phyloP scores from a whole-genome alignment of 1,140 invertebrate genomes.

The Anagrus nilaparvatae region DNA sequence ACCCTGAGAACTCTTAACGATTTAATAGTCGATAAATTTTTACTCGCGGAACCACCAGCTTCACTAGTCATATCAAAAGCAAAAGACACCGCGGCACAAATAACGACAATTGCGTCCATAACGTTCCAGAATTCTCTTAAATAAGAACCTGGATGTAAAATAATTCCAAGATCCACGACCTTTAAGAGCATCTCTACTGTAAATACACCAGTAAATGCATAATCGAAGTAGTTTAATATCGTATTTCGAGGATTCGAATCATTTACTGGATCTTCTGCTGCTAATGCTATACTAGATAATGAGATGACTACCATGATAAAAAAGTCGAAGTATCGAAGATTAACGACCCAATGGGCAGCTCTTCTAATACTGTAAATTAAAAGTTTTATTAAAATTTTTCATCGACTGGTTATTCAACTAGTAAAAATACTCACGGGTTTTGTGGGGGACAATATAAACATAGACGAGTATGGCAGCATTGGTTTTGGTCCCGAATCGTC shows the following conservation, averaged over 20 bases:
- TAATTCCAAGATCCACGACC: slow-evolving; percentile 92
- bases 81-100: slow-evolving; percentile 95
- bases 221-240: slow-evolving; percentile 96
- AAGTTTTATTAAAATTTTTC: no score
- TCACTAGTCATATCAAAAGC: slow-evolving; percentile 73
- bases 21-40: slow-evolving; percentile 98
- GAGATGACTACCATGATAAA: slow-evolving; percentile 99
- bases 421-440: slow-evolving; percentile 92
- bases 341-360: slow-evolving; percentile 95
- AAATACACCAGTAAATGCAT: slow-evolving; percentile 99
- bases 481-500: slow-evolving; percentile 93
- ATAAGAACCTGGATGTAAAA: slow-evolving; percentile 93
- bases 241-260: slow-evolving; percentile 80
- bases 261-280: slow-evolving; percentile 96
- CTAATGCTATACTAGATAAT: slow-evolving; percentile 95
- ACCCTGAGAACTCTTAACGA: slow-evolving; percentile 96
- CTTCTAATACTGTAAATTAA: slow-evolving; percentile 75
- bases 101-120: slow-evolving; percentile 96
- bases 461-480: slow-evolving; percentile 99
- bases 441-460: slow-evolving; percentile 98
- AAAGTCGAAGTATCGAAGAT: slow-evolving; percentile 97
- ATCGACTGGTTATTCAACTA: no score
- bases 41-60: slow-evolving; percentile 50
- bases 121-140: slow-evolving; percentile 89
- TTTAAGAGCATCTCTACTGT: slow-evolving; percentile 96